Base-by-base conservation (phyloP, 2,113 vertebrate species). In the Egretta garzetta region DNA sequence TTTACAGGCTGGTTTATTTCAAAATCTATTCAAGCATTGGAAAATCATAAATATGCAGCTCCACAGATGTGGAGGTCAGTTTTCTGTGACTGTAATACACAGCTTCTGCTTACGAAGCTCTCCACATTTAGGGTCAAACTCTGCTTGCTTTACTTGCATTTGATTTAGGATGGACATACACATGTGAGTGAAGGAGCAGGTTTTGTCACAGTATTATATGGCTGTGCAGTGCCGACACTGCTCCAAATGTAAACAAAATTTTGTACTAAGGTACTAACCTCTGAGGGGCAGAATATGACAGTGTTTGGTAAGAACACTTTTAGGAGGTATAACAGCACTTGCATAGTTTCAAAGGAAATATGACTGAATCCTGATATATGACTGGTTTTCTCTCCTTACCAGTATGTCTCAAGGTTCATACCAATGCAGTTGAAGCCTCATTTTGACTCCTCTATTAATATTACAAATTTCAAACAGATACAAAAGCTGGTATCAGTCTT, bases 1-100 rank as follows among this genome's bases (percentile, higher is more conserved):
- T 93, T 96, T 93, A 93, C 88, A 74, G 85, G 47, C 70, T 50
- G 52, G 33, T 49, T 94, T 86, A 71, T 74, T 94, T 95, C 35
- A 82, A 94, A 96, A 94, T 90, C 63, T 74, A 18, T 55, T 90
- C 62, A 90, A 90, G 71, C 23, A 50, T 3, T 83, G 63, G n/a
- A 90, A 96, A 96, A 76, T 59, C 67, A 94, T 80, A 96, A 95
- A 90, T 70, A 86, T 77, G 79, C 85, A 92, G 53, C 62, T 92
- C 41, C 43, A 83, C 14, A 86, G 63, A 88, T 67, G n/a, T 58
- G 32, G 81, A 90, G 79, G 63, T 76, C 30, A 80, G 77, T 58
- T 93, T 88, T 75, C 58, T 83, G 53, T 89, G 77, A 70, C 81
- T 85, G 56, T 80, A 93, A 90, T 47, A 79, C 22, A 47, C 14